Percentiles rank a stretch among this genome's conserved stretches.
Conservation (phyloP, 2,113 vertebrate genomes). For the Chaetodon trifascialis region DNA sequence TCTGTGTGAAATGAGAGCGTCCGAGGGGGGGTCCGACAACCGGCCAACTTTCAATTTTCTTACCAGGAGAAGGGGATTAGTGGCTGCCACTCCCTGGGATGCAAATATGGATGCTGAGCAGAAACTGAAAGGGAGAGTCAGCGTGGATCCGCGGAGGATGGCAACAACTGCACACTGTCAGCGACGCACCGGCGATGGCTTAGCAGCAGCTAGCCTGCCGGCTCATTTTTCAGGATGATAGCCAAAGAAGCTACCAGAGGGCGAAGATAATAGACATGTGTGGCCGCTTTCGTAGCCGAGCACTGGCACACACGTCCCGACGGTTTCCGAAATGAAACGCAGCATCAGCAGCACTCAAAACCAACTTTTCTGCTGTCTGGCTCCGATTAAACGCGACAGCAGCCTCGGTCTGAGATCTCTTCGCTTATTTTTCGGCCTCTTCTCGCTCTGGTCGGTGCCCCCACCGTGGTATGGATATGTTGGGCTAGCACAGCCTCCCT, state of each 20-base stretch:
- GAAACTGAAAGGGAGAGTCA: slow-evolving; percentile 57
- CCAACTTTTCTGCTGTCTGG: slow-evolving; percentile 44
- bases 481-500: slow-evolving; percentile 54
- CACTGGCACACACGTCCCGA: neutral
- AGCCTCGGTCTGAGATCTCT: neutral
- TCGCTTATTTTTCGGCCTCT: neutral
- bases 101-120: slow-evolving; percentile 81
- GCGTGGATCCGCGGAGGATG: slow-evolving; percentile 62
- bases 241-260: slow-evolving; percentile 5
- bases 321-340: slow-evolving; percentile 9
- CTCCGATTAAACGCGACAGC: neutral
- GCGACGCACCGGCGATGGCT: slow-evolving; percentile 26
- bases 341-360: slow-evolving; percentile 60
- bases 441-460: slow-evolving; percentile 22
- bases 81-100: slow-evolving; percentile 81
- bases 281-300: neutral
- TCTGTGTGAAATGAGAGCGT: slow-evolving; percentile 32
- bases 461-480: neutral
- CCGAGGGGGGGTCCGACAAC: slow-evolving; percentile 15
- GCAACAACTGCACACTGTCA: slow-evolving; percentile 52
- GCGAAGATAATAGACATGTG: neutral
- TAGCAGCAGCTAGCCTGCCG: slow-evolving; percentile 14
- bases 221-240: slow-evolving; percentile 14
- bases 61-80: slow-evolving; percentile 21
- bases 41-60: slow-evolving; percentile 48